A percentile compares a stretch with the other conserved stretches of the same genome.
These are phyloP conservation scores for Aphidius colemani DNA, from an alignment of 2,888 invertebrate species.

Conservation along the genomic window DNA sequence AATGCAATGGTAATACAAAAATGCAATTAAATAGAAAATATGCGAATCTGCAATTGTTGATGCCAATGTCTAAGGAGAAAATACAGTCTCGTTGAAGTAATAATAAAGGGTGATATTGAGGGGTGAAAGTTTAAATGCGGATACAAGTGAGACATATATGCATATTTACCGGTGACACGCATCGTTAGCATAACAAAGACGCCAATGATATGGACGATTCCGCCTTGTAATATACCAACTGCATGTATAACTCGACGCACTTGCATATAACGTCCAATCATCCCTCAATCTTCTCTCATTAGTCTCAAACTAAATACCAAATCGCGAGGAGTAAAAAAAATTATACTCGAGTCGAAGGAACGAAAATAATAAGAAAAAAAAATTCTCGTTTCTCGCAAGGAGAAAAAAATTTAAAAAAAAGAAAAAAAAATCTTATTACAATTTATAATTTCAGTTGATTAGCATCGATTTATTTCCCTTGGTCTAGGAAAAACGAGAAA, in stretches of 20 bases:
- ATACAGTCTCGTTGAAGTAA: constrained; percentile 20
- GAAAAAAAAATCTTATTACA: constrained; percentile 10
- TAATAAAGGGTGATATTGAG: constrained; percentile 18
- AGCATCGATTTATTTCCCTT: constrained; percentile 18
- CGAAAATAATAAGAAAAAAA: constrained; percentile 5
- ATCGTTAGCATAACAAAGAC: constrained; percentile 57
- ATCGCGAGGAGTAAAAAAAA: background rate
- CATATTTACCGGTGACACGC: constrained; percentile 52
- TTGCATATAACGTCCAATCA: constrained; percentile 11
- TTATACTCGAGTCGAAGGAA: too few species aligned
- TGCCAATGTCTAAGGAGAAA: constrained; percentile 15
- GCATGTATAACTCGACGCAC: constrained; percentile 14
- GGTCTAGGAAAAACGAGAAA: background rate
- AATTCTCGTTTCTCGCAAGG: background rate
- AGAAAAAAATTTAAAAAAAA: background rate
- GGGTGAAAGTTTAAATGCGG: constrained; percentile 19
- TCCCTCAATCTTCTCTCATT: background rate
- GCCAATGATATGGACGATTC: constrained; percentile 35
- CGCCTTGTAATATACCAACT: constrained; percentile 26
- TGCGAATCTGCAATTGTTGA: constrained; percentile 41
- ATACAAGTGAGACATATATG: constrained; percentile 44
- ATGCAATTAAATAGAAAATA: constrained; percentile 59
- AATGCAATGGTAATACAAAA: constrained; percentile 48
- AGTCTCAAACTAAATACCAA: background rate
- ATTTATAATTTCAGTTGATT: constrained; percentile 20